phyloP scores from a whole-genome alignment of 2,888 invertebrate genomes.

The Nomada fucata region DNA sequence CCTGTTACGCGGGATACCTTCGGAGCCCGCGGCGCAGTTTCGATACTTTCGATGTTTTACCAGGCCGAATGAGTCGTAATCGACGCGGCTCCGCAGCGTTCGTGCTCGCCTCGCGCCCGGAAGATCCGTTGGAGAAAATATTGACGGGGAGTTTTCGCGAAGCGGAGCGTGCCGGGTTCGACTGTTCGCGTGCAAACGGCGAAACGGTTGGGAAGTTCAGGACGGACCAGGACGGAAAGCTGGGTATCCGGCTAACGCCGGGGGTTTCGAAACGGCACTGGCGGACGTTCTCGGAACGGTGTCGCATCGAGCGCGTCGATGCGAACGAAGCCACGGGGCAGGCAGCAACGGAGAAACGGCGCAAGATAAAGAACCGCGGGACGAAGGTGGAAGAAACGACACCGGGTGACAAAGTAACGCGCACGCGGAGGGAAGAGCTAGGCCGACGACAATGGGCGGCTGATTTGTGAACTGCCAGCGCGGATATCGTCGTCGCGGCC shows the following conservation, averaged over 20 bases:
- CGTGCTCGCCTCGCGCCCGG: neutral
- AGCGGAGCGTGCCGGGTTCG: neutral
- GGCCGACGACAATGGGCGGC: slow-evolving; percentile 63
- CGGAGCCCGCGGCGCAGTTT: slow-evolving; percentile 16
- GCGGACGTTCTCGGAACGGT: slow-evolving; percentile 14
- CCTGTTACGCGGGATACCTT: slow-evolving; percentile 33
- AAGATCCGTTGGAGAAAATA: neutral
- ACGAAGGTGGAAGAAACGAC: slow-evolving; percentile 55
- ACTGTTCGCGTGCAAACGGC: neutral
- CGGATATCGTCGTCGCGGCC: slow-evolving; percentile 63
- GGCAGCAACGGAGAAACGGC: slow-evolving; percentile 23
- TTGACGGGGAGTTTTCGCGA: neutral
- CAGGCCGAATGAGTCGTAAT: slow-evolving; percentile 6
- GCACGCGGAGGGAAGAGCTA: slow-evolving; percentile 39
- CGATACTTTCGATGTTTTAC: slow-evolving; percentile 37
- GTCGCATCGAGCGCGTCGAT: slow-evolving; percentile 25
- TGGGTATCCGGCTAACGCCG: neutral
- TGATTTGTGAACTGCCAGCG: slow-evolving; percentile 60
- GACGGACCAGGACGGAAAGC: neutral
- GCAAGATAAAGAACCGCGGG: slow-evolving; percentile 41
- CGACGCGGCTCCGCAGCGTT: neutral
- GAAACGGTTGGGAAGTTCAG: too few relatives aligned
- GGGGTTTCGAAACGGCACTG: neutral
- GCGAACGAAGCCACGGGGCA: slow-evolving; percentile 16
- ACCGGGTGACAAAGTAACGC: slow-evolving; percentile 46